Conservation (phyloP, 2,113 vertebrate species). For the Tylochromis polylepis region DNA sequence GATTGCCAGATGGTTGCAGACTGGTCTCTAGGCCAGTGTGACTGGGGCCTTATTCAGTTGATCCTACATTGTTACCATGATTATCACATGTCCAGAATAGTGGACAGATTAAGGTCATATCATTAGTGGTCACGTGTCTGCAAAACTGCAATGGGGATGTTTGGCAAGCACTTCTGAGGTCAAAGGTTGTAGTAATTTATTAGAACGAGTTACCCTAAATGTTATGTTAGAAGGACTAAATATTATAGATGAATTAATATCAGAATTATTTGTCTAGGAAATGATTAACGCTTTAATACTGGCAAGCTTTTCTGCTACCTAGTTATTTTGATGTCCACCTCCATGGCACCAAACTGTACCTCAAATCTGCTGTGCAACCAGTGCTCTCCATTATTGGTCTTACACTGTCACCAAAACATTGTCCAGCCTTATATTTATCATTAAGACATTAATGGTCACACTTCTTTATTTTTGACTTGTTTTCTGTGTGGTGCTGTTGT, state of each 20-base stretch:
- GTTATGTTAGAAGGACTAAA: neutral
- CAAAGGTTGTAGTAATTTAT: no score
- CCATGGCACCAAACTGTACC: neutral
- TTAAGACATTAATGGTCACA: neutral
- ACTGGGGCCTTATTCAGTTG: neutral
- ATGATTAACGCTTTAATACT: neutral
- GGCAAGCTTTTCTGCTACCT: neutral
- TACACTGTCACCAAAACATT: neutral
- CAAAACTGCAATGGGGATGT: no score
- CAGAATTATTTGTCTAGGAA: neutral
- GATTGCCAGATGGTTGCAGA: neutral
- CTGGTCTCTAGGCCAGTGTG: neutral
- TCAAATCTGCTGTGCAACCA: no score
- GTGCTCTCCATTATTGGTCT: neutral
- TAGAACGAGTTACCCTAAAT: no score
- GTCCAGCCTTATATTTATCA: neutral
- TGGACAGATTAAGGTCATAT: no score
- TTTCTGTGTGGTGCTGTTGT: neutral
- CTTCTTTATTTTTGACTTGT: neutral
- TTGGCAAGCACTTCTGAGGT: no score
- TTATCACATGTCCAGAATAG: neutral
- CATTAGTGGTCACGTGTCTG: no score
- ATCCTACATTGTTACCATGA: neutral
- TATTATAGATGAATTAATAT: neutral
- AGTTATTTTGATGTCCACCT: neutral